These are phyloP conservation scores for Argya squamiceps DNA, from an alignment of 2,797 vertebrate genomes.

Conservation along the genomic window DNA sequence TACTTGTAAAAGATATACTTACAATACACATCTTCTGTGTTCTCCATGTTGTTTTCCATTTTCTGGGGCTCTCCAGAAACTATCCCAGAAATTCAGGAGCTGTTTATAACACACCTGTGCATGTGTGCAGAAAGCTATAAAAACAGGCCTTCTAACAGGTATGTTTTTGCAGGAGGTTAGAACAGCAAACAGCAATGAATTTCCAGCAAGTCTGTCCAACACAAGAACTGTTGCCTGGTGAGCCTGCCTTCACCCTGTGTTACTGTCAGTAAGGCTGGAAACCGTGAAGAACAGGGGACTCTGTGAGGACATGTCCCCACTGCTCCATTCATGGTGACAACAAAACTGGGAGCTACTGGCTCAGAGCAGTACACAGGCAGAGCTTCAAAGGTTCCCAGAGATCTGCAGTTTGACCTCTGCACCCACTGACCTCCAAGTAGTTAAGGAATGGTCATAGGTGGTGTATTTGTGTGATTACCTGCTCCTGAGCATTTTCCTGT, in stretches of 20 bases:
- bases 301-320: rapidly evolving
- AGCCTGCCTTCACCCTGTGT: rapidly evolving
- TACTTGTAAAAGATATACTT: background rate
- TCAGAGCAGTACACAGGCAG: rapidly evolving
- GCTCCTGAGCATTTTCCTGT: background rate
- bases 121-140: background rate
- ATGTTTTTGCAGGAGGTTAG: background rate
- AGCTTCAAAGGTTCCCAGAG: background rate
- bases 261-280: background rate
- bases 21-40: background rate
- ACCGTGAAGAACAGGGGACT: background rate
- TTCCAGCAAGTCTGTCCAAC: background rate
- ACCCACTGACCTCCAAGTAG: background rate
- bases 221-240: background rate
- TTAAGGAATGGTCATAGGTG: background rate
- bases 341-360: background rate
- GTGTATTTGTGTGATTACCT: background rate
- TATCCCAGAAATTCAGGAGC: background rate
- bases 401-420: rapidly evolving
- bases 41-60: background rate
- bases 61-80: background rate
- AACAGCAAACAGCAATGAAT: background rate
- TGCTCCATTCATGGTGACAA: background rate
- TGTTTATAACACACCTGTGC: background rate
- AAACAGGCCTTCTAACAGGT: background rate